phyloP scores from a whole-genome alignment of 2,113 vertebrate genomes.

The Ophthalmolycus amberensis region DNA sequence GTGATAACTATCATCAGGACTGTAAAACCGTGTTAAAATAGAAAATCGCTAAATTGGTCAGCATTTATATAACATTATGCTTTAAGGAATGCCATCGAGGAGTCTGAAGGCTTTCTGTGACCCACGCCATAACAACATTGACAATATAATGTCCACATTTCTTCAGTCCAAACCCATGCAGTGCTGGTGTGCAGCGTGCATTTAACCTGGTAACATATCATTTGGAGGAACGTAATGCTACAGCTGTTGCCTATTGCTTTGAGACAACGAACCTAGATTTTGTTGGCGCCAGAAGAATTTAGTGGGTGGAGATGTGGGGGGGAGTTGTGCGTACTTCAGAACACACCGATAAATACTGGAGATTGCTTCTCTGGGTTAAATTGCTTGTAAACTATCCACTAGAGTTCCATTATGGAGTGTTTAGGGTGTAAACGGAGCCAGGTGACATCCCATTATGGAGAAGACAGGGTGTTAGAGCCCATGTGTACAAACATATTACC shows the following conservation, averaged over 20 bases:
- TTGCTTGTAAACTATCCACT: slow-evolving; percentile 64
- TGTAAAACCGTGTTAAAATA: neutral
- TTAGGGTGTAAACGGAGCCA: slow-evolving; percentile 64
- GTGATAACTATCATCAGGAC: neutral
- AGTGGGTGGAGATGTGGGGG: slow-evolving; percentile 1
- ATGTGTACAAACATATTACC: slow-evolving; percentile 23
- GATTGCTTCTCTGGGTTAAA: slow-evolving; percentile 59
- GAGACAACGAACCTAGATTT: slow-evolving; percentile 77
- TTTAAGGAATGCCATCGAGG: neutral
- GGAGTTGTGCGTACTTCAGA: slow-evolving; percentile 68
- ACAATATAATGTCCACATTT: neutral
- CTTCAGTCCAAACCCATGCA: neutral
- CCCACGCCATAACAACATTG: neutral
- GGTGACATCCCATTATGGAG: slow-evolving; percentile 55
- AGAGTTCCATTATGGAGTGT: slow-evolving; percentile 63
- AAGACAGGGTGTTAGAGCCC: slow-evolving; percentile 16
- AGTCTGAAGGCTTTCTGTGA: neutral
- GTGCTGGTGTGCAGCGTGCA: slow-evolving; percentile 23
- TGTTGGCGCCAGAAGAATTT: slow-evolving; percentile 58
- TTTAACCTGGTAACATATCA: slow-evolving; percentile 68
- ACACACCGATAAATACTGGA: slow-evolving; percentile 65
- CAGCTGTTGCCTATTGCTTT: slow-evolving; percentile 81
- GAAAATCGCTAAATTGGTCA: slow-evolving; percentile 2
- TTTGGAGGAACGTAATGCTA: slow-evolving; percentile 75
- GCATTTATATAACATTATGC: neutral